These are phyloP conservation scores for Anabas testudineus DNA, from an alignment of 2,797 vertebrate genomes.

Conservation along the genomic window DNA sequence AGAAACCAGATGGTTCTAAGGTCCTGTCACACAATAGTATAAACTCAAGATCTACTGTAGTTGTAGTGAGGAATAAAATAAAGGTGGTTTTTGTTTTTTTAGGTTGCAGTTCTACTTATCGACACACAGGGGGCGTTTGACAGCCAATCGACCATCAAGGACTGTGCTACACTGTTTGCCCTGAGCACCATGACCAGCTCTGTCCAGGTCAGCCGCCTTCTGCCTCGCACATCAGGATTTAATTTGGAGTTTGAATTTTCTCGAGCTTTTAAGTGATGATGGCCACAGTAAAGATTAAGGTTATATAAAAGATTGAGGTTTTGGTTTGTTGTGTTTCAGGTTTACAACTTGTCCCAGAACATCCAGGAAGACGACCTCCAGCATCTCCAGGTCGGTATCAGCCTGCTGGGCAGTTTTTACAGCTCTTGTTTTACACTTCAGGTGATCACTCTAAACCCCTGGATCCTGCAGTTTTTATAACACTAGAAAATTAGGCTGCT, in stretches of 20 bases:
- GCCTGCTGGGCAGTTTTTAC: neutral
- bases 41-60: neutral
- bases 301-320: neutral
- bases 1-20: constrained; percentile 91
- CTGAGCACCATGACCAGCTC: constrained; percentile 98
- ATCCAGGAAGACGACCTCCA: constrained; percentile 98
- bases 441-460: too few relatives aligned
- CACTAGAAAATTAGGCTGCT: too few relatives aligned
- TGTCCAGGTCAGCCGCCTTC: constrained; percentile 86
- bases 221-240: neutral
- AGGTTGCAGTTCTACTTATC: constrained; percentile 95
- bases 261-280: neutral
- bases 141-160: constrained; percentile 97
- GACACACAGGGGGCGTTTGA: constrained; percentile 98
- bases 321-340: constrained; percentile 78
- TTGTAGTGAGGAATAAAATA: neutral
- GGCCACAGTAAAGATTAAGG: neutral
- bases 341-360: constrained; percentile 96
- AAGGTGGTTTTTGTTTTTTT: neutral
- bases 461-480: too few relatives aligned
- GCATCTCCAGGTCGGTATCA: constrained; percentile 90
- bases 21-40: constrained; percentile 73
- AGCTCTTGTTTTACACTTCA: too few relatives aligned
- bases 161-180: constrained; percentile 96
- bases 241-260: neutral